A percentile compares a stretch with the other conserved stretches of the same genome.
phyloP scores from a whole-genome alignment of 2,113 vertebrate genomes.

The Cromileptes altivelis region DNA sequence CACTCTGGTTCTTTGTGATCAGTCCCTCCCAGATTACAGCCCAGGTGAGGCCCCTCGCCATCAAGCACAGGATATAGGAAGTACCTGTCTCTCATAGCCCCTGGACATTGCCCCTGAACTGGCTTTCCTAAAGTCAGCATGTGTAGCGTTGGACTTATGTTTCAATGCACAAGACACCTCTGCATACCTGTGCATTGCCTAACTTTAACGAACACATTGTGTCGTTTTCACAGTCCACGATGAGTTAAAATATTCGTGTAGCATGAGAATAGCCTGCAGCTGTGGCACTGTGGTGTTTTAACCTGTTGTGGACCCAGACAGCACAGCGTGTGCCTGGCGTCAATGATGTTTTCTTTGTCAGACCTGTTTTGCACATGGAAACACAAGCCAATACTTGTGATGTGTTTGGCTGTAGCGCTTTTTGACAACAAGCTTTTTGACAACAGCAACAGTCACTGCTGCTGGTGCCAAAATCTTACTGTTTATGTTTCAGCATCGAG shows the following conservation, averaged over 20 bases:
- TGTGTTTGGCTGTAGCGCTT: slow-evolving; percentile 41
- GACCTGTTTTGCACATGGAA: slow-evolving; percentile 59
- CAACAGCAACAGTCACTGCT: slow-evolving; percentile 33
- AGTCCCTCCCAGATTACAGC: slow-evolving; percentile 92
- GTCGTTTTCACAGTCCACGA: slow-evolving; percentile 19
- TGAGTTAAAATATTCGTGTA: slow-evolving; percentile 38
- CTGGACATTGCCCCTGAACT: slow-evolving; percentile 59
- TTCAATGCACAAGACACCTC: not conserved
- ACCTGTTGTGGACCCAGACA: slow-evolving; percentile 77
- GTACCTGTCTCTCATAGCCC: slow-evolving; percentile 85
- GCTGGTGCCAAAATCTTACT: not conserved
- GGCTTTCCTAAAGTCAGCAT: slow-evolving; percentile 19
- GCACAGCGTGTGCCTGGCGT: slow-evolving; percentile 61
- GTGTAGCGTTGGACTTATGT: not conserved
- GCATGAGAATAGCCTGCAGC: slow-evolving; percentile 69
- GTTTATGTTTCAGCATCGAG: slow-evolving; percentile 13
- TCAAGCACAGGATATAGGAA: slow-evolving; percentile 92
- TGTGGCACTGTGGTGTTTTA: slow-evolving; percentile 62
- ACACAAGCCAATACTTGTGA: slow-evolving; percentile 70
- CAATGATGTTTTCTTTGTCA: slow-evolving; percentile 69
- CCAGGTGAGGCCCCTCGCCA: slow-evolving; percentile 90
- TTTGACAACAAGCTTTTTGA: slow-evolving; percentile 50
- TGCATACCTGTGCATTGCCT: not conserved
- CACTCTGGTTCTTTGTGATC: slow-evolving; percentile 93
- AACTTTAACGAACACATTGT: slow-evolving; percentile 8